A percentile compares a stretch with the other conserved stretches of the same genome.
These are phyloP conservation scores for Pseudoips prasinana DNA, from an alignment of 2,888 invertebrate genomes.

Conservation along the genomic window DNA sequence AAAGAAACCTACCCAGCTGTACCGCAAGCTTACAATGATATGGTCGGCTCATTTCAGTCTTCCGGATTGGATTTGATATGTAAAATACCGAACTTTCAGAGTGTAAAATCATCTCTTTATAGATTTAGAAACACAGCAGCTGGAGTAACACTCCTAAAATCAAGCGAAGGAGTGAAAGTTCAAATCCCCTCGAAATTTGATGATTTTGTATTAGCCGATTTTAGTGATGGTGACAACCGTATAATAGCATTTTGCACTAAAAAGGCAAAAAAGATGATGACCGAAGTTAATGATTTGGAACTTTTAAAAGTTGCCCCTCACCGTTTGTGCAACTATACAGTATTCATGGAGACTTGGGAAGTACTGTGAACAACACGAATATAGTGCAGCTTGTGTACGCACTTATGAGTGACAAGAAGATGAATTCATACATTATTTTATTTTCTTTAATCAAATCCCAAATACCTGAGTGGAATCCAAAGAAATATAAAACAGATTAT, in stretches of 20 bases:
- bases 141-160: not conserved
- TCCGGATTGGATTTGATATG: slow-evolving; percentile 1
- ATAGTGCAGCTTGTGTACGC: slow-evolving; percentile 9
- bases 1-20: slow-evolving; percentile 2
- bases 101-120: slow-evolving; percentile 4
- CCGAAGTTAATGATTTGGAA: slow-evolving; percentile 3
- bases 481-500: slow-evolving; percentile 7
- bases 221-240: slow-evolving; percentile 2
- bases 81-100: slow-evolving; percentile 2
- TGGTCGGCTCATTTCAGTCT: not conserved
- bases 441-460: slow-evolving; percentile 4
- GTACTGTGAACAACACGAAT: slow-evolving; percentile 5
- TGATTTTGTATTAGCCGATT: slow-evolving; percentile 9
- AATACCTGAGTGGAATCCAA: slow-evolving; percentile 8
- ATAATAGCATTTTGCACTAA: slow-evolving; percentile 6
- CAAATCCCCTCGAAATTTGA: slow-evolving; percentile 4
- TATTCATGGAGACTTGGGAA: slow-evolving; percentile 9
- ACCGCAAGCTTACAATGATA: slow-evolving; percentile 2
- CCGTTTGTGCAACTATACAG: slow-evolving; percentile 8
- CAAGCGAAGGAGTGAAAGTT: slow-evolving; percentile 1
- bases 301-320: slow-evolving; percentile 9
- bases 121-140: slow-evolving; percentile 4
- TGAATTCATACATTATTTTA: slow-evolving; percentile 5
- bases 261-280: slow-evolving; percentile 3
- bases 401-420: slow-evolving; percentile 7